Evolutionary conservation across 64 coral and sea anemone species (phyloP).

Genomic region (Stichodactyla helianthus): DNA sequence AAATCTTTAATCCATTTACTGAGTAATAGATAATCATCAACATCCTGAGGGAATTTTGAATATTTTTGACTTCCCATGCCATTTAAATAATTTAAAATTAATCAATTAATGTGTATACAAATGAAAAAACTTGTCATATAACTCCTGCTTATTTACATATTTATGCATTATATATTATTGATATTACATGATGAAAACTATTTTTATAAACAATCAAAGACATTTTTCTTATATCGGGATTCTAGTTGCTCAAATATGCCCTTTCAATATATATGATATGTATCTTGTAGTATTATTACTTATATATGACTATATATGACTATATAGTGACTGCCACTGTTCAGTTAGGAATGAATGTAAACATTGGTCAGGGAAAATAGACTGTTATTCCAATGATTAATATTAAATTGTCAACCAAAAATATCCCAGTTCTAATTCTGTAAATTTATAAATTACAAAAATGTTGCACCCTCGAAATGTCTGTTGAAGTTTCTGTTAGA

Average conservation of each 20-base stretch:
- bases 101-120: background rate
- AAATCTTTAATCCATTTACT: background rate
- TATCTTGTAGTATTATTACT: background rate
- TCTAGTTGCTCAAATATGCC: too few species aligned
- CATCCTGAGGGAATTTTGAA: background rate
- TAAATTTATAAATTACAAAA: background rate
- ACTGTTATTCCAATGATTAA: background rate
- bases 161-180: background rate
- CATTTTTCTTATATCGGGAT: background rate
- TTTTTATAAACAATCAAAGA: background rate
- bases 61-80: background rate
- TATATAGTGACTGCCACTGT: background rate
- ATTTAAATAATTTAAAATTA: constrained; percentile 1
- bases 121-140: background rate
- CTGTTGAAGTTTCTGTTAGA: background rate
- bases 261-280: background rate
- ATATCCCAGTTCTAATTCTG: background rate
- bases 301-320: too few species aligned
- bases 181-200: background rate
- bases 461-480: background rate
- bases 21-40: background rate
- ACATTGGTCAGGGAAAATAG: background rate
- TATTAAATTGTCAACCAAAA: background rate
- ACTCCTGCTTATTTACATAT: background rate
- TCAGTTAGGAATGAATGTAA: background rate